Evolutionary conservation across 2,888 invertebrate species (phyloP).

Genomic region (Macrosoma leucophasiata): DNA sequence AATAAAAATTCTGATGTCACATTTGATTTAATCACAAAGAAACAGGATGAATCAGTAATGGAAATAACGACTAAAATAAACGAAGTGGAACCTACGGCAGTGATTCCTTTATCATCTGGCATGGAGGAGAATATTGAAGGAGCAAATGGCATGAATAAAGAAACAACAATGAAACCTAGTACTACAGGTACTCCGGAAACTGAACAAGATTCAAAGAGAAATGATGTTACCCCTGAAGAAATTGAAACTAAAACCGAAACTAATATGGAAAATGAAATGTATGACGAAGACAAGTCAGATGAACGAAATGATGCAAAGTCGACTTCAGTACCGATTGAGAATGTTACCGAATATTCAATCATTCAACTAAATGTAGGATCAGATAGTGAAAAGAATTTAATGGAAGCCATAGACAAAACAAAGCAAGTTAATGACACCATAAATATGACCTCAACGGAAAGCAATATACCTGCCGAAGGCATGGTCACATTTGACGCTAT

Average conservation of each 20-base stretch:
- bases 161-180: constrained; percentile 16
- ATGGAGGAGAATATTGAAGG: no score
- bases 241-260: constrained; percentile 6
- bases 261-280: constrained; percentile 18
- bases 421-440: constrained; percentile 24
- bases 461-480: constrained; percentile 16
- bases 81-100: constrained; percentile 13
- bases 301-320: no score
- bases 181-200: constrained; percentile 12
- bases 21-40: constrained; percentile 29
- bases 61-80: constrained; percentile 19
- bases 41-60: constrained; percentile 18
- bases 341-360: constrained; percentile 38
- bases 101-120: no score
- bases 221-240: constrained; percentile 6
- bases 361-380: constrained; percentile 30
- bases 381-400: constrained; percentile 35
- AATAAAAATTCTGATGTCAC: constrained; percentile 31
- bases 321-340: constrained; percentile 26
- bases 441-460: constrained; percentile 18
- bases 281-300: constrained; percentile 18
- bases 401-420: constrained; percentile 36
- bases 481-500: constrained; percentile 58
- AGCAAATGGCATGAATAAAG: no score
- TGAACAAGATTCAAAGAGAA: constrained; percentile 6